Evolutionary conservation across 2,888 invertebrate genomes (phyloP).

Genomic region (Sarcophaga variegata): DNA sequence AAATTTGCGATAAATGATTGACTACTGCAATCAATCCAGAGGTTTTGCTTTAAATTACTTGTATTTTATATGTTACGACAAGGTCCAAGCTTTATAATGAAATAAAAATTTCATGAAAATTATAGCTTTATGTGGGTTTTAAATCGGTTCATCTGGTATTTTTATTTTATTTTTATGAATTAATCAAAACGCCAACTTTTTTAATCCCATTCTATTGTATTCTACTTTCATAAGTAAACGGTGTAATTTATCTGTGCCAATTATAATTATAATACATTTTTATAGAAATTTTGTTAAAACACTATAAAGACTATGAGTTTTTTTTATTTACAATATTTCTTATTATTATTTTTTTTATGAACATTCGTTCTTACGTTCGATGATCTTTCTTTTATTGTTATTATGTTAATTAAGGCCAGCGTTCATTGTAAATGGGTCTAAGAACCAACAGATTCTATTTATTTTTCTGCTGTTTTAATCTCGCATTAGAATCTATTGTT

Average conservation of each 20-base stretch:
- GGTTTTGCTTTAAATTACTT: too few species aligned
- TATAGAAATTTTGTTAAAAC: constrained; percentile 26
- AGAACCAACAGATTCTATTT: background rate
- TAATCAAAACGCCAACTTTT: background rate
- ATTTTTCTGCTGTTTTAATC: background rate
- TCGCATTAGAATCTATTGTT: constrained; percentile 4
- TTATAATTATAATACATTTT: constrained; percentile 31
- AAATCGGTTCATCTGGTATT: too few species aligned
- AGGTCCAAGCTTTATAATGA: too few species aligned
- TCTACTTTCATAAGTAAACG: constrained; percentile 1
- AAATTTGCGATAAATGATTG: too few species aligned
- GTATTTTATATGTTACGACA: too few species aligned
- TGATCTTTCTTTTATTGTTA: constrained; percentile 70
- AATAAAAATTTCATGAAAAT: too few species aligned
- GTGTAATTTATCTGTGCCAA: constrained; percentile 17
- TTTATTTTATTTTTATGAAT: background rate
- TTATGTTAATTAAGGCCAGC: constrained; percentile 77
- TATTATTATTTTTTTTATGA: constrained; percentile 6
- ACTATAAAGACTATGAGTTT: constrained; percentile 8
- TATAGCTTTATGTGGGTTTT: too few species aligned
- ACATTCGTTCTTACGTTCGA: constrained; percentile 48
- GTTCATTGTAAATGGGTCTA: constrained; percentile 71
- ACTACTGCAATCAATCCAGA: too few species aligned
- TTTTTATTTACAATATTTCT: constrained; percentile 38
- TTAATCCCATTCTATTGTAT: background rate